Evolutionary conservation across 2,888 invertebrate genomes (phyloP).

Genomic region (Hydraecia micacea): DNA sequence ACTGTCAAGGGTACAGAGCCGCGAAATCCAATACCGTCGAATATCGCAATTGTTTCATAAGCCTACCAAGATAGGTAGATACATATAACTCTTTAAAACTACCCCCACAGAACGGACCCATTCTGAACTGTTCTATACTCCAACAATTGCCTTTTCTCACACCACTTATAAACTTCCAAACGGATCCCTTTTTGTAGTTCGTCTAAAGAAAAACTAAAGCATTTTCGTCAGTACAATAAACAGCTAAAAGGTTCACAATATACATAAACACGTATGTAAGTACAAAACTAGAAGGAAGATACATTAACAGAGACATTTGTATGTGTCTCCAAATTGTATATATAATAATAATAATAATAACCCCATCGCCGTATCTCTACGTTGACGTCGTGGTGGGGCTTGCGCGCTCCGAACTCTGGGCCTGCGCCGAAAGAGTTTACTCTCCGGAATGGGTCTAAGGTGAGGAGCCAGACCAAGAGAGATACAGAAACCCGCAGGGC

Average conservation of each 20-base stretch:
- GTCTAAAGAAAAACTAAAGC: conserved; percentile 39
- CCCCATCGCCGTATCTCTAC: too few species aligned
- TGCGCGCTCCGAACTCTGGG: too few species aligned
- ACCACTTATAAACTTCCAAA: conserved; percentile 52
- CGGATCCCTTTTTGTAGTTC: conserved; percentile 52
- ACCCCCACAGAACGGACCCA: conserved; percentile 10
- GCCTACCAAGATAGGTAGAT: neutral
- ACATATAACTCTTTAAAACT: conserved; percentile 24
- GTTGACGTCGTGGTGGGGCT: too few species aligned
- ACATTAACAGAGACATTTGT: conserved; percentile 37
- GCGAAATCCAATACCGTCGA: conserved; percentile 14
- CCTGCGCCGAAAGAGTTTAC: too few species aligned
- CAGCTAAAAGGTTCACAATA: conserved; percentile 32
- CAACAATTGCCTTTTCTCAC: conserved; percentile 24
- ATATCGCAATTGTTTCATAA: conserved; percentile 14
- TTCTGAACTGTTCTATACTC: neutral
- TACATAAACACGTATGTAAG: conserved; percentile 11
- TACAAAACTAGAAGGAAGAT: conserved; percentile 16
- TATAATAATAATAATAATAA: too few species aligned
- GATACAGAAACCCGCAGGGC: too few species aligned
- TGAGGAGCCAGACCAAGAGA: too few species aligned
- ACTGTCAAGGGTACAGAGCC: neutral
- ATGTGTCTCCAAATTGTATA: conserved; percentile 41
- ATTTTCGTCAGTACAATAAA: conserved; percentile 43
- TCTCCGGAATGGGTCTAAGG: too few species aligned